Conservation (phyloP, 2,888 invertebrate species). For the Himalopsyche anomala region DNA sequence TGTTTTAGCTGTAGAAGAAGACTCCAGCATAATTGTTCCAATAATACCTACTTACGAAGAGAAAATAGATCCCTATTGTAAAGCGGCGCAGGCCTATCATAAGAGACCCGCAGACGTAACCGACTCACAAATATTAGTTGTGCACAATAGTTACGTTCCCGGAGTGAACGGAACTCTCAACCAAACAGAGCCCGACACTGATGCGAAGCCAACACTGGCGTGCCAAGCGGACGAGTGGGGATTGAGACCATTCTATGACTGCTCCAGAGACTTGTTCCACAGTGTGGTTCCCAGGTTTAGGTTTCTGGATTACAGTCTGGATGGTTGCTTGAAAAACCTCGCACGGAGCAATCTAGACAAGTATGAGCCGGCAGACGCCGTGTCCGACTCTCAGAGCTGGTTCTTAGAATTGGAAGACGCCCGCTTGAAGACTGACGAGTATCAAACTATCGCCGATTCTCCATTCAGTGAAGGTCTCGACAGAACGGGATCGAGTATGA, state of each 20-base stretch:
- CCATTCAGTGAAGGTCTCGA: slow-evolving; percentile 68
- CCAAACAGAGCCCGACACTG: slow-evolving; percentile 49
- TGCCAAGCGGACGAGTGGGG: slow-evolving; percentile 62
- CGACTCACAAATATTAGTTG: slow-evolving; percentile 75
- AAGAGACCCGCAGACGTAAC: slow-evolving; percentile 67
- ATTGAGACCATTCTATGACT: slow-evolving; percentile 63
- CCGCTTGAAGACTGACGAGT: slow-evolving; percentile 55
- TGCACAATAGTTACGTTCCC: slow-evolving; percentile 77
- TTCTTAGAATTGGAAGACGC: slow-evolving; percentile 56
- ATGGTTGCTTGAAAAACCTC: slow-evolving; percentile 73
- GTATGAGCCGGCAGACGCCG: slow-evolving; percentile 69
- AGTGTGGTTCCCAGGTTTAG: slow-evolving; percentile 67
- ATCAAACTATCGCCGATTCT: slow-evolving; percentile 69
- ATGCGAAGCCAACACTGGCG: slow-evolving; percentile 36
- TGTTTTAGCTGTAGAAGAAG: slow-evolving; percentile 47
- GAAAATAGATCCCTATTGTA: slow-evolving; percentile 66
- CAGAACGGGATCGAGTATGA: slow-evolving; percentile 47
- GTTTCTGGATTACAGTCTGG: slow-evolving; percentile 76
- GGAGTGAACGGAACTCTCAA: slow-evolving; percentile 79
- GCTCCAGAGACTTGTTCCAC: slow-evolving; percentile 70
- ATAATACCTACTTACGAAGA: slow-evolving; percentile 62
- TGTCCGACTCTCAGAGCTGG: slow-evolving; percentile 64
- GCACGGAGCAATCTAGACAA: slow-evolving; percentile 70
- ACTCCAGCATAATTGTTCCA: slow-evolving; percentile 61
- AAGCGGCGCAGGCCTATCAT: slow-evolving; percentile 63